Evolutionary conservation across 2,888 invertebrate genomes (phyloP).

Genomic region (Xestia xanthographa): DNA sequence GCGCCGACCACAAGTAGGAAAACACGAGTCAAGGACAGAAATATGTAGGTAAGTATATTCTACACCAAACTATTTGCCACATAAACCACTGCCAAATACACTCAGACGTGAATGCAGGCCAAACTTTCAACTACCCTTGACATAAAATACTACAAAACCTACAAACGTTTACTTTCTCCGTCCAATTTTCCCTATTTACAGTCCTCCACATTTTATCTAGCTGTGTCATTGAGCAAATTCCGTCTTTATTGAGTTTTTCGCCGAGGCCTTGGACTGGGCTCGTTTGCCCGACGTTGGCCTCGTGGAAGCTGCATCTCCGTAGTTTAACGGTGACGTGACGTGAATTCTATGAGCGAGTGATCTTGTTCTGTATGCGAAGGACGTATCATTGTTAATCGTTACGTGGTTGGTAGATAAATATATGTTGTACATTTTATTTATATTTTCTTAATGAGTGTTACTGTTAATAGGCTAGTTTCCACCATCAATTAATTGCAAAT

Average conservation of each 20-base stretch:
- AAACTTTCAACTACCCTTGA: neutral
- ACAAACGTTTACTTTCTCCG: conserved; percentile 2
- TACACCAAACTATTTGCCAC: neutral
- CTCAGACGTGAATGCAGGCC: neutral
- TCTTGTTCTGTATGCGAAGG: conserved; percentile 13
- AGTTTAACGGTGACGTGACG: conserved; percentile 43
- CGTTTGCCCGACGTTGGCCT: conserved; percentile 43
- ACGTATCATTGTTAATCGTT: conserved; percentile 13
- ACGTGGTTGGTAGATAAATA: neutral
- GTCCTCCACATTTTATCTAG: conserved; percentile 18
- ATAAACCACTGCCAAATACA: neutral
- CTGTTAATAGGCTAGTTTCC: too few relatives aligned
- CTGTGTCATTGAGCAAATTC: conserved; percentile 35
- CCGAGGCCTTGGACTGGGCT: conserved; percentile 37
- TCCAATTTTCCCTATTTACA: conserved; percentile 12
- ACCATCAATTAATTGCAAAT: too few relatives aligned
- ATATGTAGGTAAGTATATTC: neutral
- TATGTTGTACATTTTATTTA: neutral
- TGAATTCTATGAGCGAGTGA: conserved; percentile 25
- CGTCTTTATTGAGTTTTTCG: conserved; percentile 39
- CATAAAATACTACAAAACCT: neutral
- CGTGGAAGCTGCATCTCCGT: conserved; percentile 49
- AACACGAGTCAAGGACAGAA: too few relatives aligned
- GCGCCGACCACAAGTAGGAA: too few relatives aligned
- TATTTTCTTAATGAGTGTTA: neutral